phyloP scores from a whole-genome alignment of 2,888 invertebrate genomes.

The Athalia rosae region DNA sequence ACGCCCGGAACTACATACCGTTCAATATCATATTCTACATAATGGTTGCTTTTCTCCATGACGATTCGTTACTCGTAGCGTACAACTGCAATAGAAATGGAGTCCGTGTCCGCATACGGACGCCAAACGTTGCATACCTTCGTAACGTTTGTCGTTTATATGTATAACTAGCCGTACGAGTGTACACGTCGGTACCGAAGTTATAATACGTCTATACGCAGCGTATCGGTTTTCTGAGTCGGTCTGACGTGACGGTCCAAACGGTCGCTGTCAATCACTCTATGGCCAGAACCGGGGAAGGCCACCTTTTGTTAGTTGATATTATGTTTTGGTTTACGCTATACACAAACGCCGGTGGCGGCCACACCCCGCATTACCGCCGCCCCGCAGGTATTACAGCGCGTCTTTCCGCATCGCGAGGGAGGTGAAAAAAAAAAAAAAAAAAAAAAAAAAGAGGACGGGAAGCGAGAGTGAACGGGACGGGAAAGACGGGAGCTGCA shows the following conservation, averaged over 20 bases:
- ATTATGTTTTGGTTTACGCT: slow-evolving; percentile 42
- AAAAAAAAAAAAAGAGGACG: slow-evolving; percentile 50
- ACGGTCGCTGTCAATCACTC: slow-evolving; percentile 41
- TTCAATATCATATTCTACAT: no score
- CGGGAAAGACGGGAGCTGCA: slow-evolving; percentile 42
- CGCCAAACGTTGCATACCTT: neutral
- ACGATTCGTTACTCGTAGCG: no score
- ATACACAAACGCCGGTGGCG: neutral
- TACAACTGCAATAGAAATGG: no score
- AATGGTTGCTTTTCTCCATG: no score
- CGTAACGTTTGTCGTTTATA: neutral
- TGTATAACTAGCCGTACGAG: neutral
- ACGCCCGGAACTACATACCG: no score
- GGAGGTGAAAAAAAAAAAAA: slow-evolving; percentile 48
- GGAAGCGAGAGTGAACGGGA: slow-evolving; percentile 17
- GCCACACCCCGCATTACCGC: slow-evolving; percentile 36
- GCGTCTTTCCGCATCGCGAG: neutral
- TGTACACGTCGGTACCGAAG: neutral
- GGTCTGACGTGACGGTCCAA: slow-evolving; percentile 38
- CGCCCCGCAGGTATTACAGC: neutral
- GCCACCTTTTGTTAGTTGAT: slow-evolving; percentile 36
- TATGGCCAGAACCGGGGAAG: slow-evolving; percentile 24
- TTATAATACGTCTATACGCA: neutral
- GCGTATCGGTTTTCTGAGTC: slow-evolving; percentile 33
- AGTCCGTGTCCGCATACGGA: no score